These are phyloP conservation scores for Corythaixoides concolor DNA, from an alignment of 2,113 vertebrate species.

Conservation along the genomic window DNA sequence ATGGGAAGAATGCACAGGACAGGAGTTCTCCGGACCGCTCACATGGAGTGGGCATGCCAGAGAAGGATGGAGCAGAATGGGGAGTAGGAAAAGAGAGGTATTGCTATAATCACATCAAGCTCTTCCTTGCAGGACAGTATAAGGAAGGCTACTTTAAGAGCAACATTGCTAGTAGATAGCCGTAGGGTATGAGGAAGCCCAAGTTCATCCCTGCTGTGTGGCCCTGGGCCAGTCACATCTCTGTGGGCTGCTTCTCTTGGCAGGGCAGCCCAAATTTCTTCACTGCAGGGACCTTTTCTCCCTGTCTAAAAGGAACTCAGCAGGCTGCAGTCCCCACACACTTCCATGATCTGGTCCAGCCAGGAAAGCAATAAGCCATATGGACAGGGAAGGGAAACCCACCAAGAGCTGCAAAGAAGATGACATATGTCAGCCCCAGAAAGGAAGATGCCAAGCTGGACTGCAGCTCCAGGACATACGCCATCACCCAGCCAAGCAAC, in stretches of 20 bases:
- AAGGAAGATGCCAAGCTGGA: background rate
- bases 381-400: background rate
- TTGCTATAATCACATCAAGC: background rate
- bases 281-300: background rate
- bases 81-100: background rate
- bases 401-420: background rate
- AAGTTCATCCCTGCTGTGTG: background rate
- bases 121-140: background rate
- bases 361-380: background rate
- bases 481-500: background rate
- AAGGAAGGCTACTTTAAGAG: background rate
- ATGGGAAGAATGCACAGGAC: background rate
- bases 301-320: background rate
- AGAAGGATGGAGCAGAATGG: background rate
- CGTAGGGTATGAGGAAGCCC: background rate
- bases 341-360: fast-evolving
- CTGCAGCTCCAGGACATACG: fast-evolving
- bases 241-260: background rate
- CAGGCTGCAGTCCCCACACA: background rate
- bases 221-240: no score
- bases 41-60: background rate
- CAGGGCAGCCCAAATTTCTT: background rate
- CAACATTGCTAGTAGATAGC: background rate
- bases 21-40: background rate
- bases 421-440: background rate